phyloP scores from a whole-genome alignment of 2,888 invertebrate genomes.

The Tipula vernalis region DNA sequence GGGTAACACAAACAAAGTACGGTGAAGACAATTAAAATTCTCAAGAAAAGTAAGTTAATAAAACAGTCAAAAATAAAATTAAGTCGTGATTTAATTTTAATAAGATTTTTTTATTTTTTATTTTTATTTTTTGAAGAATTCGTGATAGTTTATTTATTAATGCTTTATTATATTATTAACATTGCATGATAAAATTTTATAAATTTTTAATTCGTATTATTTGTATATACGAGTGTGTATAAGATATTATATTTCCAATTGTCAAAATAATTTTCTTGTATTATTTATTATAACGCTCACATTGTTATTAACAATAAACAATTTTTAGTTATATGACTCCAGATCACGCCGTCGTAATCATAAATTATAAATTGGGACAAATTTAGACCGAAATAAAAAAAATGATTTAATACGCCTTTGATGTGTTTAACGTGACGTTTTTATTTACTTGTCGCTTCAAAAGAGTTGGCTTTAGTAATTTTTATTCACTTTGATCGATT shows the following conservation, averaged over 20 bases:
- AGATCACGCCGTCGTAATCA: not conserved
- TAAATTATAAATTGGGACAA: slow-evolving; percentile 4
- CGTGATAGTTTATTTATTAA: not conserved
- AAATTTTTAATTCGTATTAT: not conserved
- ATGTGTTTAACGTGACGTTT: not conserved
- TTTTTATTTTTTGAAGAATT: not conserved
- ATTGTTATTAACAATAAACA: not conserved
- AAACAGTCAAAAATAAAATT: not conserved
- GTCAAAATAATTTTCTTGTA: not conserved
- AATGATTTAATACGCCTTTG: not conserved
- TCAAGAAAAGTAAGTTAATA: not conserved
- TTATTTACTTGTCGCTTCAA: not conserved
- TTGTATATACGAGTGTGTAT: not conserved
- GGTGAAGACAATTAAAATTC: not conserved
- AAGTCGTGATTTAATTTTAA: not conserved
- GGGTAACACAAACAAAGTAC: not conserved
- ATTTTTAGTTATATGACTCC: not conserved
- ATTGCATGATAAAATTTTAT: not conserved
- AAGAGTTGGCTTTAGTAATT: not conserved
- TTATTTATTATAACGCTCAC: not conserved
- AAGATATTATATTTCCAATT: not conserved
- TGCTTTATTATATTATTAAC: not conserved
- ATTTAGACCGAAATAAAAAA: not conserved
- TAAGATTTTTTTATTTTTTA: not conserved
- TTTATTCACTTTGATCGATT: not conserved